Evolutionary conservation across 1,140 invertebrate genomes (phyloP), one percentile per base, ranked within the genome.

Genomic region (Venturia canescens): DNA sequence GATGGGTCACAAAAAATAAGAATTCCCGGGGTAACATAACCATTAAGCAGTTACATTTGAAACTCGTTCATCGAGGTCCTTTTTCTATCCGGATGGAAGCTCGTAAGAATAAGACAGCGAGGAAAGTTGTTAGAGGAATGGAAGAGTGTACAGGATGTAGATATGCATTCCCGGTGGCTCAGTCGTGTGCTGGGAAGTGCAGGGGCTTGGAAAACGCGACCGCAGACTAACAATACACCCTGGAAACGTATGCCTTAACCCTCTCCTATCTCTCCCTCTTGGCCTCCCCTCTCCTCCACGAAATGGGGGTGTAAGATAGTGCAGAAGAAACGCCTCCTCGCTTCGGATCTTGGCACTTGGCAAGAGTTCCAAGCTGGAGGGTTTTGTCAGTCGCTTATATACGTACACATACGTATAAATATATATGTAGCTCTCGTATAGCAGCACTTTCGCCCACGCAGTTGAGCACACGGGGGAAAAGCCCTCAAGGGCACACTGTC

Each of bases 401-500:
- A 44, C 13, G 38, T 44, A 44, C 38, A 44, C 13, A 44, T 44
- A 44, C 38, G 13, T 9, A 44, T 44, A 13, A 44, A 44, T 44
- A 44, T 44, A 44, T 44, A 44, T 44, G 38, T 44, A 44, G 38
- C 7, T 44, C 38, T 44, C 38, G 38, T 44, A 44, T 26, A 15
- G 77, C 63, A 79, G 34, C 77, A 27, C 60, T 27, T 72, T 38
- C 70, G 23, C 70, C 70, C 70, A 50, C 44, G 48, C 48, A 27
- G 27, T 74, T 74, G 44, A 27, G 60, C 60, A 31, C 63, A 44
- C 38, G 38, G 38, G 66, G 26, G 67, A 79, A 48, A 69, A 79
- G 63, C 78, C 78, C 78, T 79, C 66, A 70, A 79, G 78, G 67
- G 78, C 66, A 67, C 67, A 34, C 15, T 70, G 78, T 69, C 60